Evolutionary conservation across 2,113 vertebrate species (phyloP).

Genomic region (Melanostigma gelatinosum): DNA sequence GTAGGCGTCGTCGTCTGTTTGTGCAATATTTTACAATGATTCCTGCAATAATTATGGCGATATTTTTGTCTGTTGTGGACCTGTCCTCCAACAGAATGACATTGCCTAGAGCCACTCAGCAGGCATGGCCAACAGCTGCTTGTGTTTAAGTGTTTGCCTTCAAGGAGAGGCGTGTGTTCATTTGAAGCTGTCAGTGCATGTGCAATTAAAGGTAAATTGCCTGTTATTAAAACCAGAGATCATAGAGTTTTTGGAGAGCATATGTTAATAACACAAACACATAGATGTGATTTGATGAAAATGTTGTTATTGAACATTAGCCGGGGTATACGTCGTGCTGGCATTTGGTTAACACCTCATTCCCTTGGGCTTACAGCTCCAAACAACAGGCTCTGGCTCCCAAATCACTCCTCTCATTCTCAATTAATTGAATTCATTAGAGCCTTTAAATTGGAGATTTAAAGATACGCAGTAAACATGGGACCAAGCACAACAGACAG

Average conservation of each 20-base stretch:
- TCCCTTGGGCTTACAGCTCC: constrained; percentile 34
- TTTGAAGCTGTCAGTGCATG: neutral
- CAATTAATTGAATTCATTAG: constrained; percentile 76
- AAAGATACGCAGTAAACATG: constrained; percentile 71
- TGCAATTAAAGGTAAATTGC: constrained; percentile 29
- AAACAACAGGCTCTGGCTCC: constrained; percentile 49
- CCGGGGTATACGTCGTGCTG: constrained; percentile 6
- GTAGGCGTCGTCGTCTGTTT: neutral
- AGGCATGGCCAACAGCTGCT: neutral
- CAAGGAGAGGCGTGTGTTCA: neutral
- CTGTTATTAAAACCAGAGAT: constrained; percentile 21
- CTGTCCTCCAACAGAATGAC: neutral
- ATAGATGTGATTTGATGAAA: constrained; percentile 26
- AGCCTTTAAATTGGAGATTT: constrained; percentile 72
- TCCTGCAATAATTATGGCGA: neutral
- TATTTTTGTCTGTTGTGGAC: neutral
- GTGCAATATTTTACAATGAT: neutral
- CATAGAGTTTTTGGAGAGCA: neutral
- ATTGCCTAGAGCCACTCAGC: neutral
- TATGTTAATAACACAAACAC: constrained; percentile 30
- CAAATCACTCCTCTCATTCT: constrained; percentile 66
- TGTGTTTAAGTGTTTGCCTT: neutral
- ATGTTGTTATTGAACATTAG: constrained; percentile 7
- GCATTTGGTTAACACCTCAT: constrained; percentile 43
- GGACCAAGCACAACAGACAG: constrained; percentile 65